Base-by-base conservation (phyloP, 92 coral and sea anemone species). In the Porites evermanni region DNA sequence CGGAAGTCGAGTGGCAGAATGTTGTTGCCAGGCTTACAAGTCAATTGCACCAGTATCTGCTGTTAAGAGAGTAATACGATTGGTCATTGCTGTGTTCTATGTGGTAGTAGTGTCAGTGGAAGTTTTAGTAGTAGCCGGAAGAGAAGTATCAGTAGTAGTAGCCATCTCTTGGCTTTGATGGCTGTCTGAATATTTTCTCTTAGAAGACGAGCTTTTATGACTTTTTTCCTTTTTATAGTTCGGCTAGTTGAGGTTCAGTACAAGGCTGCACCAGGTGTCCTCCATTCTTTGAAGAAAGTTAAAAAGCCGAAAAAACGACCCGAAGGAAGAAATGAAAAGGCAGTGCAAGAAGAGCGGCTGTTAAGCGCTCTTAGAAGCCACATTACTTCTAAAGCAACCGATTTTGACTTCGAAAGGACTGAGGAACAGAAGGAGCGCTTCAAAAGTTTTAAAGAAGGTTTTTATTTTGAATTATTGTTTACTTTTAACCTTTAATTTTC, bases 341-440 rank as follows among this genome's bases (percentile, higher is more conserved):
- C 85, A 51, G 77, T 14, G 51, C 77, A 81, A 81, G 77, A 51
- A 74, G 85, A 80, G 68, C 85, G 52, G 76, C 76, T 80, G 32
- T 67, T 66, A 53, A 53, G 32, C 74, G 84, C 84, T 65, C 84
- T 79, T 65, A 64, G 74, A 79, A 79, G 47, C 84, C 74, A 65
- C 84, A 65, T 79, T 74, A 80, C 75, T 80, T 80, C 84, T 29
- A 67, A 63, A 16, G 65, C 8, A 80, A 80, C 65, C 67, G 84
- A 12, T 32, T 80, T 80, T 74, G 75, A 80, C 38, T 80, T 65
- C 75, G 84, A 80, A 74, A 80, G 84, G 75, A 80, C 74, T 19
- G 61, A 80, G 84, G 84, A 80, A 29, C 84, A 80, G 61, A 80
- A 80, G 84, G 84, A 80, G 50, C 75, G 75, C 75, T 80, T 80